These are phyloP conservation scores for Heterodera filipjevi DNA, from an alignment of 2,888 invertebrate species.

Conservation along the genomic window DNA sequence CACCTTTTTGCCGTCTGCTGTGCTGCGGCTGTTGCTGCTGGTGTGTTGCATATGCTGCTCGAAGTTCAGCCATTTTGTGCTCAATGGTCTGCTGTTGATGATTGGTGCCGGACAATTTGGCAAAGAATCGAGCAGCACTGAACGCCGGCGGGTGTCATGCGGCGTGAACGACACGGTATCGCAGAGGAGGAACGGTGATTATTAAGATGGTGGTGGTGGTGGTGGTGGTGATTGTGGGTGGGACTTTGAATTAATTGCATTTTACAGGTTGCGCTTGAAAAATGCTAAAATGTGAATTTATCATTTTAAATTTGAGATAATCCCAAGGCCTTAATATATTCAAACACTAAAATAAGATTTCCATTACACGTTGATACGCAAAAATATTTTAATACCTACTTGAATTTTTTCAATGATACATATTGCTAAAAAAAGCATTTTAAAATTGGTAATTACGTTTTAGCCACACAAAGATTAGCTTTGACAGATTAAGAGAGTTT, in stretches of 20 bases:
- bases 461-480: no score
- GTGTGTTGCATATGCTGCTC: conserved; percentile 19
- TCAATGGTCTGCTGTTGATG: conserved; percentile 21
- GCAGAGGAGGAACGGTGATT: background rate
- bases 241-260: conserved; percentile 5
- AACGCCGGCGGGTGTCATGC: conserved; percentile 18
- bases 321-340: no score
- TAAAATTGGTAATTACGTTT: no score
- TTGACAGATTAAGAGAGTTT: no score
- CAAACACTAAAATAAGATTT: no score
- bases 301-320: no score
- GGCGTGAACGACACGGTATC: background rate
- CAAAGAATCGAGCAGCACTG: conserved; percentile 9
- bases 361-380: no score
- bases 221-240: background rate
- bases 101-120: conserved; percentile 14
- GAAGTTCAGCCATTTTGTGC: conserved; percentile 21
- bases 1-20: background rate
- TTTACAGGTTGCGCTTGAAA: background rate
- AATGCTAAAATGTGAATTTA: background rate
- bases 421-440: no score
- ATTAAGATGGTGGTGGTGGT: background rate
- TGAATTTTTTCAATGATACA: no score
- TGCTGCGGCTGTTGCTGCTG: background rate
- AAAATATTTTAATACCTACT: no score